These are phyloP conservation scores for Fregetta grallaria DNA, from an alignment of 2,113 vertebrate genomes.

Conservation along the genomic window DNA sequence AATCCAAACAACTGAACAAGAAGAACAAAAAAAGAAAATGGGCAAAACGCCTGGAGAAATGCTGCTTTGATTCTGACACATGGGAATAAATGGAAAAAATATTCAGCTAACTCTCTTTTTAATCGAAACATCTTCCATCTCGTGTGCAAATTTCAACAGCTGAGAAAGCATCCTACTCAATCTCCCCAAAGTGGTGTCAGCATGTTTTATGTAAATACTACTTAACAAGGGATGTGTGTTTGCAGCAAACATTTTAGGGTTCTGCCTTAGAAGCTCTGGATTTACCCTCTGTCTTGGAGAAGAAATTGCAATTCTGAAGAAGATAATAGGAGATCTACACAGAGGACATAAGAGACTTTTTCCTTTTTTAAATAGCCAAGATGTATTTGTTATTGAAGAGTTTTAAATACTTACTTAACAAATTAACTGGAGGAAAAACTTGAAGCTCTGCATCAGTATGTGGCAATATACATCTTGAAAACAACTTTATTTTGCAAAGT, in stretches of 20 bases:
- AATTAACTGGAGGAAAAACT: neutral
- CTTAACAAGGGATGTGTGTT: neutral
- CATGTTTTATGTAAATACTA: constrained; percentile 41
- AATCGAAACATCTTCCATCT: constrained; percentile 61
- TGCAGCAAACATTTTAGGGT: neutral
- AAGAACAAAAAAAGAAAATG: neutral
- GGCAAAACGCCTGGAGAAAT: constrained; percentile 32
- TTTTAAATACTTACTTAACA: neutral
- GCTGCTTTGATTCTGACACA: constrained; percentile 53
- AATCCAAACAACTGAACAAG: neutral
- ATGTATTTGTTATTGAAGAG: neutral
- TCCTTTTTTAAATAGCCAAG: neutral
- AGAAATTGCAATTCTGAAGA: neutral
- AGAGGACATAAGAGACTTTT: neutral
- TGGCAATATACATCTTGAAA: accelerated
- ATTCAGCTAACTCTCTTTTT: neutral
- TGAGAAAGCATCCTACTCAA: constrained; percentile 48
- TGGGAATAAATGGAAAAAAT: constrained; percentile 43
- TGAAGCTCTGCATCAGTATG: neutral
- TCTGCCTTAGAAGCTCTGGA: neutral
- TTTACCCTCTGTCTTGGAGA: neutral
- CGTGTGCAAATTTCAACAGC: constrained; percentile 51
- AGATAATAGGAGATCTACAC: neutral
- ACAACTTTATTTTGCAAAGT: neutral
- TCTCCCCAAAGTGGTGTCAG: constrained; percentile 36